Evolutionary conservation across 2,888 invertebrate genomes (phyloP).

Genomic region (Dasypolia templi): DNA sequence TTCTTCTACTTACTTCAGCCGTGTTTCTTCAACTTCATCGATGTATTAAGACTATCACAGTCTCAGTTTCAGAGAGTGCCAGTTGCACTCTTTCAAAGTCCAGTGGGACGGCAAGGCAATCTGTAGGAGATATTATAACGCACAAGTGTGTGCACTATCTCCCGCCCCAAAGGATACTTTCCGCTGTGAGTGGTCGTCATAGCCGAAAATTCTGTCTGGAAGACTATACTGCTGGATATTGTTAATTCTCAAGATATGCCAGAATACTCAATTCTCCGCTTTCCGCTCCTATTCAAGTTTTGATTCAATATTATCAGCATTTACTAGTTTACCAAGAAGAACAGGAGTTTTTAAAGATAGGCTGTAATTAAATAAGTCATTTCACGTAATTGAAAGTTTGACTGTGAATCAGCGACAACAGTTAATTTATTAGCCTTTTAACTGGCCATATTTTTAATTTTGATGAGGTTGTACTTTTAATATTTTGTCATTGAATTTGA

Average conservation of each 20-base stretch:
- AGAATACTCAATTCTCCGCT: background rate
- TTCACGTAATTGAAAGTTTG: background rate
- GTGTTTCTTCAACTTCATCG: background rate
- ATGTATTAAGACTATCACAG: background rate
- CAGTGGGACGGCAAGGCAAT: too few relatives aligned
- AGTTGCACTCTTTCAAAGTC: too few relatives aligned
- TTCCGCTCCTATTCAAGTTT: background rate
- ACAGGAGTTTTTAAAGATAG: background rate
- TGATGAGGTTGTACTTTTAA: too few relatives aligned
- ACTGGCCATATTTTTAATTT: too few relatives aligned
- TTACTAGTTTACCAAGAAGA: background rate
- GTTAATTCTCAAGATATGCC: background rate
- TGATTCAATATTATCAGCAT: too few relatives aligned
- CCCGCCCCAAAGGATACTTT: background rate
- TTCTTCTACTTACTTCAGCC: background rate
- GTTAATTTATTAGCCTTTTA: too few relatives aligned
- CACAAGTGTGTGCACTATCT: background rate
- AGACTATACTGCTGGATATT: background rate
- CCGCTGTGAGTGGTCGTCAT: background rate
- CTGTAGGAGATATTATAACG: too few relatives aligned
- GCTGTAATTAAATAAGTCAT: background rate
- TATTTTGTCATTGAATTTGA: too few relatives aligned
- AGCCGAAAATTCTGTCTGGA: background rate
- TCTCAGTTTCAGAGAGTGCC: too few relatives aligned
- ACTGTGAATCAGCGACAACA: background rate